Percentiles rank a stretch among this genome's conserved stretches.
Conservation (phyloP, 2,888 invertebrate species). For the Habroteleia sp. region DNA sequence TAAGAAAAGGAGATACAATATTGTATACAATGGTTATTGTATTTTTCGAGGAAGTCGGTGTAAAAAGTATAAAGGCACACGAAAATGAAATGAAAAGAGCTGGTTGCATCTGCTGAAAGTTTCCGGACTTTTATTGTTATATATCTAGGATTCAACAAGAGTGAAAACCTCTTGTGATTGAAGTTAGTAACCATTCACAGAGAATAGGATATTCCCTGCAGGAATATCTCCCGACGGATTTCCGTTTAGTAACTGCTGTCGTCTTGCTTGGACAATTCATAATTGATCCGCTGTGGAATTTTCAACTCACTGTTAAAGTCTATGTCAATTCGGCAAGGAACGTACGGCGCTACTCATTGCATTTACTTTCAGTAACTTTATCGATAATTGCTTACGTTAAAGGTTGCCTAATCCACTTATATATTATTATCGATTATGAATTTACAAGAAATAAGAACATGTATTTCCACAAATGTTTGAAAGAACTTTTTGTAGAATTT, state of each 20-base stretch:
- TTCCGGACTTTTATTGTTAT: constrained; percentile 50
- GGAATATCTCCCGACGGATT: constrained; percentile 61
- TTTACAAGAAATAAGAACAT: too few species aligned
- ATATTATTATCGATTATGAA: too few species aligned
- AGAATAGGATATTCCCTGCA: constrained; percentile 52
- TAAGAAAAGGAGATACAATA: too few species aligned
- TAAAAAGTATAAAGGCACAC: constrained; percentile 15
- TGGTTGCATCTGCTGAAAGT: constrained; percentile 28
- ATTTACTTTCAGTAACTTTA: constrained; percentile 50
- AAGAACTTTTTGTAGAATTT: too few species aligned
- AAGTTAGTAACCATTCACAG: constrained; percentile 60
- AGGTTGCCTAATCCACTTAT: constrained; percentile 44
- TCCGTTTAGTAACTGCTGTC: constrained; percentile 61
- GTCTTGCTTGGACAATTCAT: constrained; percentile 65
- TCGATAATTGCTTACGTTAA: constrained; percentile 23
- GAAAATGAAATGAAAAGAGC: constrained; percentile 42
- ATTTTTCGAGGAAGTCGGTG: constrained; percentile 16
- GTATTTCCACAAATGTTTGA: too few species aligned
- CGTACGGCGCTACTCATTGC: constrained; percentile 26
- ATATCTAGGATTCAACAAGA: constrained; percentile 34
- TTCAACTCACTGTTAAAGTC: constrained; percentile 29
- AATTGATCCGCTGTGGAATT: constrained; percentile 58
- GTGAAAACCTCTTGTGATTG: constrained; percentile 51
- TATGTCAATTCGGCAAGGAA: constrained; percentile 20
- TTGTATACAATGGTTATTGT: too few species aligned